phyloP scores from a whole-genome alignment of 2,888 invertebrate genomes.

The Eucera pruinosa region DNA sequence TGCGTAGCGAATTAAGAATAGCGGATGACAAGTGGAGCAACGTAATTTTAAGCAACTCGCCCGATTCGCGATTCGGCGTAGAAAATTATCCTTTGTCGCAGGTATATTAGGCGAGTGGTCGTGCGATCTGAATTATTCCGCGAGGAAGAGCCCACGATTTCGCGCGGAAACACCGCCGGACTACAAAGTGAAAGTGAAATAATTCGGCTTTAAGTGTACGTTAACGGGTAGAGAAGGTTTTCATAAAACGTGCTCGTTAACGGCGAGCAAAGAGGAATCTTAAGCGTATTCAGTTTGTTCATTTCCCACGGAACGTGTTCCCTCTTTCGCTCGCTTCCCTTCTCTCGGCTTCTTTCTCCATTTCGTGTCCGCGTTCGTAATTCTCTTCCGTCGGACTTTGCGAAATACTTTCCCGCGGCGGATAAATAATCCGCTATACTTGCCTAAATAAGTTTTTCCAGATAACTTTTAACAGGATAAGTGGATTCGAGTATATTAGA shows the following conservation, averaged over 20 bases:
- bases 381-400: too few relatives aligned
- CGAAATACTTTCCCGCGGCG: too few relatives aligned
- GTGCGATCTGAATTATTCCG: constrained; percentile 38
- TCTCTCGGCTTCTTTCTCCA: too few relatives aligned
- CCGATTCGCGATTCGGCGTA: constrained; percentile 17
- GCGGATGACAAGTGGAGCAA: constrained; percentile 1
- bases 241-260: constrained; percentile 38
- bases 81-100: constrained; percentile 38
- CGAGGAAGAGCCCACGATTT: constrained; percentile 27
- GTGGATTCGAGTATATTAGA: too few relatives aligned
- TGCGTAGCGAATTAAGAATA: not conserved
- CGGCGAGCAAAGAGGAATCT: constrained; percentile 21
- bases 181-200: constrained; percentile 47
- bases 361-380: too few relatives aligned
- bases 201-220: constrained; percentile 38
- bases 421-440: too few relatives aligned
- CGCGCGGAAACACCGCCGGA: constrained; percentile 11
- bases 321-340: constrained; percentile 3
- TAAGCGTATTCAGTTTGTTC: constrained; percentile 44
- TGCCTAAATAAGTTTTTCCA: too few relatives aligned
- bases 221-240: constrained; percentile 8
- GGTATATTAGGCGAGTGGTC: constrained; percentile 21
- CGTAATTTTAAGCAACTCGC: constrained; percentile 22
- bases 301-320: constrained; percentile 16
- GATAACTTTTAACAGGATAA: too few relatives aligned